Evolutionary conservation across 2,888 invertebrate species (phyloP).

Genomic region (Eurytoma californica): DNA sequence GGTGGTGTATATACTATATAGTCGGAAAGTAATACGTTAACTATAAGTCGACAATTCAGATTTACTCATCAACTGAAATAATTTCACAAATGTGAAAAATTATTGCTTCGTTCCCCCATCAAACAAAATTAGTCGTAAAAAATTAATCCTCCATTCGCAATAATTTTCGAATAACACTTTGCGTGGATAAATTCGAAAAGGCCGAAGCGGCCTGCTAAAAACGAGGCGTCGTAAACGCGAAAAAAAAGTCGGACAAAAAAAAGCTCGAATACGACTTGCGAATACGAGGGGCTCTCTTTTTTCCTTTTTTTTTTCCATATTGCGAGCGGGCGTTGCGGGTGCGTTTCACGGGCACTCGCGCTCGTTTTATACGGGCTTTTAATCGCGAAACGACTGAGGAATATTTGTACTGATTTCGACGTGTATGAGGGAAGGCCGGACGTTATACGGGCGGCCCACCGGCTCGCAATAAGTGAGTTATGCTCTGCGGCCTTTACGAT

Average conservation of each 20-base stretch:
- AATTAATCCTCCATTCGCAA: too few relatives aligned
- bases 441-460: not conserved
- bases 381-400: slow-evolving; percentile 18
- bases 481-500: slow-evolving; percentile 12
- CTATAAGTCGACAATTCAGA: too few relatives aligned
- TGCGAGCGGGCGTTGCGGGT: not conserved
- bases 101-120: too few relatives aligned
- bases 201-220: too few relatives aligned
- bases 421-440: not conserved
- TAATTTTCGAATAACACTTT: too few relatives aligned
- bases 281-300: not conserved
- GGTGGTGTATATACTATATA: too few relatives aligned
- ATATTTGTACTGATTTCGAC: slow-evolving; percentile 19
- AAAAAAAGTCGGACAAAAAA: not conserved
- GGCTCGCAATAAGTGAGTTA: slow-evolving; percentile 29
- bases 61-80: too few relatives aligned
- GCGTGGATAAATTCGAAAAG: too few relatives aligned
- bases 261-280: not conserved
- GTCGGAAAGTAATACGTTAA: too few relatives aligned
- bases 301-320: slow-evolving; percentile 18
- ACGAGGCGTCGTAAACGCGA: too few relatives aligned
- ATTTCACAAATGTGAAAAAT: too few relatives aligned
- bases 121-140: too few relatives aligned
- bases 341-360: slow-evolving; percentile 12
- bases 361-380: slow-evolving; percentile 31